These are phyloP conservation scores for Drosophila hamatofila DNA, from an alignment of 2,888 invertebrate species.

Conservation along the genomic window DNA sequence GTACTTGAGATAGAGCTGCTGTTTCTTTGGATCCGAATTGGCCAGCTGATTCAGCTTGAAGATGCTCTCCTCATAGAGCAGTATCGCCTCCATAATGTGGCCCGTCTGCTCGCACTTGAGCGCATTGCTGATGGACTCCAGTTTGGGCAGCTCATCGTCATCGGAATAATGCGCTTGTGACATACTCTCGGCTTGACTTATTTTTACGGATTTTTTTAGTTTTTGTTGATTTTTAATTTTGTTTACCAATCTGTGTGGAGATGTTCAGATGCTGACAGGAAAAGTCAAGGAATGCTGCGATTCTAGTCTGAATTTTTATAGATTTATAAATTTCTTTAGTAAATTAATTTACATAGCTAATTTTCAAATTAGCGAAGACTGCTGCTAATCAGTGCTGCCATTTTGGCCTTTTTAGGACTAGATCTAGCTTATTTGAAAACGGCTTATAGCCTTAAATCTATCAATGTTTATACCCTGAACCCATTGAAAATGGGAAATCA, in stretches of 20 bases:
- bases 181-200: constrained; percentile 15
- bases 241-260: not conserved
- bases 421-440: too few species aligned
- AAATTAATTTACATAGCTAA: not conserved
- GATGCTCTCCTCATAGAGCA: constrained; percentile 70
- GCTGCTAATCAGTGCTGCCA: too few species aligned
- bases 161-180: constrained; percentile 39
- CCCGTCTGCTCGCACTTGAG: constrained; percentile 68
- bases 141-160: constrained; percentile 48
- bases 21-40: constrained; percentile 86
- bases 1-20: constrained; percentile 83
- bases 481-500: too few species aligned
- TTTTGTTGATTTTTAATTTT: not conserved
- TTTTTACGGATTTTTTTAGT: not conserved
- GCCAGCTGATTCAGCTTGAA: constrained; percentile 72
- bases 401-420: too few species aligned
- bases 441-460: too few species aligned
- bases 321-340: not conserved
- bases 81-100: constrained; percentile 71
- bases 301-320: not conserved
- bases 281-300: not conserved
- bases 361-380: not conserved
- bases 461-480: too few species aligned
- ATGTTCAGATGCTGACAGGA: not conserved
- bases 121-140: constrained; percentile 56